A percentile compares a stretch with the other conserved stretches of the same genome.
phyloP scores from a whole-genome alignment of 1,140 invertebrate species.

The Meteorus sp. region DNA sequence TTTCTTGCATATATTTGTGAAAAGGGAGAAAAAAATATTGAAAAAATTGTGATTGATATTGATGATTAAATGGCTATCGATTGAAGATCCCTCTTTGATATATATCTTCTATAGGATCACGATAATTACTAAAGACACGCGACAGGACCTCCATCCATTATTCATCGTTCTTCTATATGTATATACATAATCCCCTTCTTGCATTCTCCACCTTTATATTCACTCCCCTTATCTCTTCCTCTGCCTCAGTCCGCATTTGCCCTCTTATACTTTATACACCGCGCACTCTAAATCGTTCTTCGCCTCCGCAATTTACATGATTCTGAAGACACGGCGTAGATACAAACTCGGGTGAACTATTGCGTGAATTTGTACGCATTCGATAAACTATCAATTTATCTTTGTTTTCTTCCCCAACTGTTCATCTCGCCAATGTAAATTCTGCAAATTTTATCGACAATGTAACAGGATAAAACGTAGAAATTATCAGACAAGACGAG shows the following conservation, averaged over 20 bases:
- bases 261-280: too few relatives aligned
- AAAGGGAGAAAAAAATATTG: background rate
- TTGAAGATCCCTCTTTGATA: background rate
- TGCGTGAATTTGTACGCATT: too few relatives aligned
- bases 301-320: background rate
- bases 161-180: constrained; percentile 43
- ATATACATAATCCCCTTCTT: background rate
- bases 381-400: too few relatives aligned
- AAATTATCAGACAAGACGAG: too few relatives aligned
- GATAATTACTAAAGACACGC: constrained; percentile 54
- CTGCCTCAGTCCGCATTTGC: background rate
- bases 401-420: too few relatives aligned
- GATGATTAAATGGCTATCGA: constrained; percentile 10
- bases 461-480: too few relatives aligned
- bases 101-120: constrained; percentile 28
- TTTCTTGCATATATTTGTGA: too few relatives aligned
- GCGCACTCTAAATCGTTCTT: constrained; percentile 43
- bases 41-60: constrained; percentile 5
- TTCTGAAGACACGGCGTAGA: background rate
- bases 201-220: background rate
- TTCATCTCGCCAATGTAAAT: too few relatives aligned
- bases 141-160: constrained; percentile 55
- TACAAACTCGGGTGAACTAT: background rate
- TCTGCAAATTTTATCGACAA: too few relatives aligned
- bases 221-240: background rate